Evolutionary conservation across 1,140 invertebrate species (phyloP), one percentile per base, ranked within the genome.

Genomic region (Lepidurus packardi): DNA sequence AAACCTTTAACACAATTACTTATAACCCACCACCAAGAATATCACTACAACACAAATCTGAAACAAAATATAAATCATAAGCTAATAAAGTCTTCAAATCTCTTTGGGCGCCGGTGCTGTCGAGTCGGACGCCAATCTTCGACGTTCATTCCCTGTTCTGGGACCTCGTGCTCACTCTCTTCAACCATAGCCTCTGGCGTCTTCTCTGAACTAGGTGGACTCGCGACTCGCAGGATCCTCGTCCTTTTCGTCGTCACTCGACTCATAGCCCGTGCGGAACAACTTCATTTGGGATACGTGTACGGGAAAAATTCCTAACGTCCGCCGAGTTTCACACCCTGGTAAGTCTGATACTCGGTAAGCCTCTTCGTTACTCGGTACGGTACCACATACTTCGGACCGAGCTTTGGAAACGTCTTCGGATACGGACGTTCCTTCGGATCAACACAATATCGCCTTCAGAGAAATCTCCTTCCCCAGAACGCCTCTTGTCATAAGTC

Each of bases 401-500:
- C 6, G 11, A 76, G 45, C 43, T 47, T 76, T 16, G 43, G 43
- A 6, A 45, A n/a, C 43, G 34, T 16, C 43, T 44, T 8, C 47
- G 43, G 7, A 24, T 11, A 24, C 47, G 43, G 11, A 76, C 6
- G 43, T 45, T 45, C 25, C 75, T 43, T 21, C 75, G 75, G 43
- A 76, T 43, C 47, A 76, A 45, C 21, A 76, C 75, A 76, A 76
- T 24, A 4, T 76, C 75, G 25, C 75, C 75, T 45, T 10, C 10
- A 21, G 4, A 6, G 24, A 45, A 76, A 43, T 43, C 24, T 43
- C 47, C 44, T 43, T 21, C 11, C n/a, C n/a, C n/a, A n/a, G n/a
- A 45, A 13, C 9, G 43, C 0, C n/a, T 42, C 13, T 42, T 44
- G 42, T 76, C 74, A 16, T 16, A 34, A 3, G 43, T 16, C 74